Conservation (phyloP, 2,113 vertebrate genomes). For the Cepphus grylle region DNA sequence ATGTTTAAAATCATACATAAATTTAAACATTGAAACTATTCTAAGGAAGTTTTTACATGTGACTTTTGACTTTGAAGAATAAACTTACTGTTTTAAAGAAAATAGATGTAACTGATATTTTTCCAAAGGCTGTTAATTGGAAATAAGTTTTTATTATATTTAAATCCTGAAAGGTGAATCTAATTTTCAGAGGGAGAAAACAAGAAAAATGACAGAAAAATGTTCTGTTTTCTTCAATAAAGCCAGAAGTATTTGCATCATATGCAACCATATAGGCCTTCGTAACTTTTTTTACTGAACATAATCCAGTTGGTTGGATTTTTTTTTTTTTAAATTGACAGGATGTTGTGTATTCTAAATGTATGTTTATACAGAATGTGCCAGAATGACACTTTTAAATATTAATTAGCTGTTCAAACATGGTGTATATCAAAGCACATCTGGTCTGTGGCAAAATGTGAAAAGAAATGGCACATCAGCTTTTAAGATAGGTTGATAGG, state of each 20-base stretch:
- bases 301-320: not conserved
- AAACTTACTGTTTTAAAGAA: not conserved
- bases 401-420: conserved; percentile 44
- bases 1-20: not conserved
- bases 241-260: not conserved
- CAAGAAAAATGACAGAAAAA: not conserved
- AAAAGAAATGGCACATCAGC: conserved; percentile 25
- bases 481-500: conserved; percentile 33
- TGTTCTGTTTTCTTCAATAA: not conserved
- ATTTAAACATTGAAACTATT: not conserved
- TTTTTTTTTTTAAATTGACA: not conserved
- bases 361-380: not conserved
- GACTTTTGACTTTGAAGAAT: not conserved
- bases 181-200: not conserved
- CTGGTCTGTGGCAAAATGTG: conserved; percentile 44
- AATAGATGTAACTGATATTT: not conserved
- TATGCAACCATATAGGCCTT: not conserved
- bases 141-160: not conserved
- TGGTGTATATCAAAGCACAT: conserved; percentile 42
- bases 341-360: not conserved
- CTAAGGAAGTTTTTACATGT: not conserved
- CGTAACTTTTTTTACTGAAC: not conserved
- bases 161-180: not conserved
- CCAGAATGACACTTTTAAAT: conserved; percentile 41
- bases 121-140: not conserved